Base-by-base conservation (phyloP, 2,888 invertebrate species). In the Temnothorax unifasciatus region DNA sequence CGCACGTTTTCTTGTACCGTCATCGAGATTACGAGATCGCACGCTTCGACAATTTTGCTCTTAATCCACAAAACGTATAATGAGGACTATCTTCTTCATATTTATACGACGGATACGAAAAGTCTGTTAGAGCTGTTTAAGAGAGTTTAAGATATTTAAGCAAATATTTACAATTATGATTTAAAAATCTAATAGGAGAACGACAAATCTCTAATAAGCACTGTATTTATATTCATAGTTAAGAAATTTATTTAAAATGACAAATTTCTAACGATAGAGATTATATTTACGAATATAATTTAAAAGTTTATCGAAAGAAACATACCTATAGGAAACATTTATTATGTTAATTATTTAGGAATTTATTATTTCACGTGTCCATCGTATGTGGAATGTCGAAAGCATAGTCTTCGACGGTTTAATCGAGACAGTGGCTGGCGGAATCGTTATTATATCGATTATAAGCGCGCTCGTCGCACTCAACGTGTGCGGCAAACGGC, bases 401-500 rank as follows among this genome's bases (percentile, higher is more conserved):
- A 50, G 59, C 34, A 29, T 59, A n/a, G 79, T 77, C 77, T 29
- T 59, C 15, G 38, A 61, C 41, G 47, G 21, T 69, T 61, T 34
- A 47, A 71, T 81, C 69, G 79, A 81, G 79, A 69, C 79, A 71
- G 69, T 61, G 47, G 47, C 59, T 5, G 63, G 63, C 75, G 74
- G 52, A 82, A 74, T 74, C 63, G 74, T 54, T 63, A 63, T 54
- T 66, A 77, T 77, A 77, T 77, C 82, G 77, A 86, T 74, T 64
- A 68, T 76, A 82, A 85, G 71, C 84, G 76, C 66, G 76, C 52
- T 66, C 66, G 52, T 77, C 52, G 75, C 57, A 79, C 75, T 52
- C 54, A 81, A 63, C 69, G 84, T 52, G 75, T 83, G 50, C 74
- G 83, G 74, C 69, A 75, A 59, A 59, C 82, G 83, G 69, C 61